Evolutionary conservation across 2,888 invertebrate genomes (phyloP).

Genomic region (Colostygia pectinataria): DNA sequence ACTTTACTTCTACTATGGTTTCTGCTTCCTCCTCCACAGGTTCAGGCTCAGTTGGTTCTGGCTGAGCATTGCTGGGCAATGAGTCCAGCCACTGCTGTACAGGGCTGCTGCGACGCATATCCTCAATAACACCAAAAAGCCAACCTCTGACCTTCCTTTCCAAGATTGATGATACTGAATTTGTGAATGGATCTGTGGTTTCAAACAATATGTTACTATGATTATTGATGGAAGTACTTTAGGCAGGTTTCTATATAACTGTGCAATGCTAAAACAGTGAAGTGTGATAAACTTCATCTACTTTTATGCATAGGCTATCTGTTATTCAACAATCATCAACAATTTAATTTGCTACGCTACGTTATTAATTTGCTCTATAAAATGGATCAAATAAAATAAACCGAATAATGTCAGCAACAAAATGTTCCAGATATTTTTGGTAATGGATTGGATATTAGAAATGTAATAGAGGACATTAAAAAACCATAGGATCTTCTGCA

Average conservation of each 20-base stretch:
- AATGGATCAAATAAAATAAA: too few species aligned
- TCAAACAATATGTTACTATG: constrained; percentile 21
- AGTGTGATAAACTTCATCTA: too few species aligned
- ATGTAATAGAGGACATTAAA: too few species aligned
- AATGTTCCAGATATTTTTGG: too few species aligned
- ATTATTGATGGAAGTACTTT: constrained; percentile 5
- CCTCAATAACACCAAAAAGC: constrained; percentile 77
- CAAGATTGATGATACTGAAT: constrained; percentile 72
- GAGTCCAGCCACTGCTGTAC: constrained; percentile 91
- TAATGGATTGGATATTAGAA: too few species aligned
- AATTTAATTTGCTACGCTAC: too few species aligned
- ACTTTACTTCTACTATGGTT: constrained; percentile 47
- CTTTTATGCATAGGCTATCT: too few species aligned
- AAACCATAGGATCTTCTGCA: too few species aligned
- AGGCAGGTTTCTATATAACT: background rate
- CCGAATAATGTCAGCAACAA: too few species aligned
- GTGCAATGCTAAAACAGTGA: background rate
- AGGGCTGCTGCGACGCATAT: constrained; percentile 86
- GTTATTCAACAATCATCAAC: too few species aligned
- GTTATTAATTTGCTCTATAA: too few species aligned
- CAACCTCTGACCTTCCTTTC: constrained; percentile 76
- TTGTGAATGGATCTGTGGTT: constrained; percentile 71
- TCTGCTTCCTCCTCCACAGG: constrained; percentile 36
- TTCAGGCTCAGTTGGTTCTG: constrained; percentile 46
- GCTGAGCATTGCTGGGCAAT: constrained; percentile 65